Evolutionary conservation across 2,888 invertebrate genomes (phyloP).

Genomic region (Cephus pulcher): DNA sequence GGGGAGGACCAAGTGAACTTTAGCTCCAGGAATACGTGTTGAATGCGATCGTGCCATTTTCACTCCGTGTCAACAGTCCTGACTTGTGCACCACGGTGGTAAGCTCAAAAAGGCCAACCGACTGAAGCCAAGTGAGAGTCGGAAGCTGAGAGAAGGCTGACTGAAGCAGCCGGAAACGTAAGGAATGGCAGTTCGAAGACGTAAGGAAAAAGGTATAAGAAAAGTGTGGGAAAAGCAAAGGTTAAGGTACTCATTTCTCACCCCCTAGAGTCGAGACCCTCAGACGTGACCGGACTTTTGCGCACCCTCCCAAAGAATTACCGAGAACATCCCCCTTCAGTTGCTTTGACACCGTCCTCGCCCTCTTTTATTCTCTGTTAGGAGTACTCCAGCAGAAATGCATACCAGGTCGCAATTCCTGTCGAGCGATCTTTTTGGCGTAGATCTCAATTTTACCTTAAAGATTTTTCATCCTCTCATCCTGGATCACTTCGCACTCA

Average conservation of each 20-base stretch:
- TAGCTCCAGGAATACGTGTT: not conserved
- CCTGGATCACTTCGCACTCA: not conserved
- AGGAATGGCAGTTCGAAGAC: not conserved
- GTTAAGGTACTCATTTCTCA: constrained; percentile 59
- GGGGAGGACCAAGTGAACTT: not conserved
- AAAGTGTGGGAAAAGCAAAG: constrained; percentile 46
- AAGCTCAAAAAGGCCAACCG: not conserved
- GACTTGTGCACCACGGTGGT: not conserved
- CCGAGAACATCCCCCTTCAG: constrained; percentile 45
- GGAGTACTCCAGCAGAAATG: constrained; percentile 16
- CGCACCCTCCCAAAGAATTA: constrained; percentile 52
- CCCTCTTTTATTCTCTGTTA: constrained; percentile 25
- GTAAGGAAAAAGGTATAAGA: not conserved
- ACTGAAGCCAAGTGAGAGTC: not conserved
- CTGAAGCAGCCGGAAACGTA: constrained; percentile 3
- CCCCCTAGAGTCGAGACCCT: constrained; percentile 33
- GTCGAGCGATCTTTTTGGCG: constrained; percentile 8
- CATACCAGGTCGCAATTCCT: constrained; percentile 11
- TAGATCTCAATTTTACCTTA: not conserved
- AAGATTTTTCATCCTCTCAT: not conserved
- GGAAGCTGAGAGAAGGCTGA: not conserved
- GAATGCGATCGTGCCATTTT: not conserved
- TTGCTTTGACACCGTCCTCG: constrained; percentile 50
- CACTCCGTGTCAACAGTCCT: not conserved
- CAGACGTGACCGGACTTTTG: constrained; percentile 60